phyloP scores from a whole-genome alignment of 2,113 vertebrate species.

The Brachirus orientalis region DNA sequence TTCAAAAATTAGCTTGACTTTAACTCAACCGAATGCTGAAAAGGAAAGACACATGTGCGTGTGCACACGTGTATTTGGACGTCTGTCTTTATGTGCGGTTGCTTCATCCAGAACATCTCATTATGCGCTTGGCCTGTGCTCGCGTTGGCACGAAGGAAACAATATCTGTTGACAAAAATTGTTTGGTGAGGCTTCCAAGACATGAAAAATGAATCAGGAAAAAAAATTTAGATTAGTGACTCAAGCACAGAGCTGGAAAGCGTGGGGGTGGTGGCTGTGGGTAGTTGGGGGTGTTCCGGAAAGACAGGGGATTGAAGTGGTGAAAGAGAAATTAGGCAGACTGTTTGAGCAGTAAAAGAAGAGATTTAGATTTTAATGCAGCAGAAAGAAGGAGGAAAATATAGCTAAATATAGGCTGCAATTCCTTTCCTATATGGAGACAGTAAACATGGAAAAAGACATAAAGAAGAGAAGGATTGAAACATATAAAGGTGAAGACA shows the following conservation, averaged over 20 bases:
- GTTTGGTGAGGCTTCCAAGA: constrained; percentile 63
- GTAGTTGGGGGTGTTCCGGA: constrained; percentile 33
- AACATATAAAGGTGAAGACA: constrained; percentile 1
- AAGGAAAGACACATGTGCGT: constrained; percentile 6
- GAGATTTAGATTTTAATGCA: constrained; percentile 9
- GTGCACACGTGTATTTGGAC: constrained; percentile 5
- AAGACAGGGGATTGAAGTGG: constrained; percentile 14
- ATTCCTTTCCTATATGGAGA: no score
- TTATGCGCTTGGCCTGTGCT: constrained; percentile 57
- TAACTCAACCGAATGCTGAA: constrained; percentile 10
- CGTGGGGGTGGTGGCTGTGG: constrained; percentile 24
- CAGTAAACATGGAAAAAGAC: neutral
- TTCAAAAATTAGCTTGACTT: neutral
- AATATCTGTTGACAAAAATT: constrained; percentile 62
- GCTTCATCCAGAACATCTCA: constrained; percentile 64
- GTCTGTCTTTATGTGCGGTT: constrained; percentile 39
- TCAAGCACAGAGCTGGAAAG: constrained; percentile 56
- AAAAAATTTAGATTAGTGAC: constrained; percentile 56
- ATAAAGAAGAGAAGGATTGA: neutral
- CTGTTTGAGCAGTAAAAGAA: constrained; percentile 14
- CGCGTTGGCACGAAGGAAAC: constrained; percentile 53
- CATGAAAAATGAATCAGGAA: constrained; percentile 62
- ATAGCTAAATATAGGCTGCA: constrained; percentile 5
- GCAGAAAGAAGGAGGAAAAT: constrained; percentile 9
- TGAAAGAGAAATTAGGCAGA: constrained; percentile 30